Base-by-base conservation (phyloP, 2,113 vertebrate genomes). In the Athene cunicularia region DNA sequence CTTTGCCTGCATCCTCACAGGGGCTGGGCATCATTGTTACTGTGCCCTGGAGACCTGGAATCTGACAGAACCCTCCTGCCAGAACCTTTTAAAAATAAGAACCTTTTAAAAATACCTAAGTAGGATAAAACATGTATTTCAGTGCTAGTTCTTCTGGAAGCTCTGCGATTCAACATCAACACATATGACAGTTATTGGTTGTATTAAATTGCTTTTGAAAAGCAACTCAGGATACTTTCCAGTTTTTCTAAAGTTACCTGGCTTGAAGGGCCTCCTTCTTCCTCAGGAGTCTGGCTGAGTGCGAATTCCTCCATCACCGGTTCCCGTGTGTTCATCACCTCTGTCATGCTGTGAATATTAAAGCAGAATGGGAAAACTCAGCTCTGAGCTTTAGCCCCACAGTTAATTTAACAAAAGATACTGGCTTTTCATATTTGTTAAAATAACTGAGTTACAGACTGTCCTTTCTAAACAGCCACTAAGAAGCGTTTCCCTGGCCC, bases 291-390 rank as follows among this genome's bases (percentile, higher is more conserved):
- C 88, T 98, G 98, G 66, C 97, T 98, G 59, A 98, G 98, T 0
- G 93, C 72, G 32, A 99, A 99, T 97, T 99, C 99, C 97, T 99
- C 99, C 90, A 98, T 97, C n/a, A 97, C 98, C 0, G 98, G 98
- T 87, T 99, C 99, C 91, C 98, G 97, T 88, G 98, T 99, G 76
- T 98, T 99, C 97, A 99, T 98, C 96, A 99, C 99, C 93, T 99
- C 99, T 43, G 98, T 98, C 99, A 99, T 99, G 96, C 99, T 99
- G 97, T 20, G 32, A 91, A 86, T 32, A 95, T 76, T 50, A 39
- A 75, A 90, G 72, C 30, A 91, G 68, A 96, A 80, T 27, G 23
- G 30, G 23, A 91, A 89, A 87, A 68, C 43, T 86, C 63, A 84
- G 26, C 49, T 73, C 33, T 60, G 41, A 72, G 58, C 68, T 82